Percentiles rank a stretch among this genome's conserved stretches.
Conservation (phyloP, 92 coral and sea anemone genomes). For the Parazoanthus atlanticus region DNA sequence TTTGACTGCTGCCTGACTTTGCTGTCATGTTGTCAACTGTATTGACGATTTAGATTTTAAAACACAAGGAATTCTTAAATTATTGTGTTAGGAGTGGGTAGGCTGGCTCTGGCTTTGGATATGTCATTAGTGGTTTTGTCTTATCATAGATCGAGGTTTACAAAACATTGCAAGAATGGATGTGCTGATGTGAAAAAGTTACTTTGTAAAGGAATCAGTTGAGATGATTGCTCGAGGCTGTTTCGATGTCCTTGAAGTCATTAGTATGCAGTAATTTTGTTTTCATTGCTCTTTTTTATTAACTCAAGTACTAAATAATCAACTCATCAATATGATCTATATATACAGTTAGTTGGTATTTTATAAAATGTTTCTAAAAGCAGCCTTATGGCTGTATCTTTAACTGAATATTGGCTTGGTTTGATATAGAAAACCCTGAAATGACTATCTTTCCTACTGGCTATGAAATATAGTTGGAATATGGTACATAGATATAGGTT, state of each 20-base stretch:
- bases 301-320: not conserved
- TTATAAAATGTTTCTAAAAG: not conserved
- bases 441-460: not conserved
- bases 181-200: not conserved
- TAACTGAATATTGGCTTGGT: not conserved
- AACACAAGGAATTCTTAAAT: not conserved
- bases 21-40: not conserved
- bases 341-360: not conserved
- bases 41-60: not conserved
- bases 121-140: not conserved
- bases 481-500: not conserved
- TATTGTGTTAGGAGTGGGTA: not conserved
- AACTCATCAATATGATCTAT: not conserved
- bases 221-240: not conserved
- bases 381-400: not conserved
- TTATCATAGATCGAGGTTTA: not conserved
- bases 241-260: not conserved
- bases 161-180: not conserved
- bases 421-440: not conserved
- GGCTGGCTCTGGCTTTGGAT: not conserved
- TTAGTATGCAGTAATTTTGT: not conserved
- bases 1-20: not conserved
- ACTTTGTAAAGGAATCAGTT: not conserved
- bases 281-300: slow-evolving; percentile 14
- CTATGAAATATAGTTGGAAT: not conserved